Conservation (phyloP, 2,888 invertebrate genomes). For the Strigamia crassipes region DNA sequence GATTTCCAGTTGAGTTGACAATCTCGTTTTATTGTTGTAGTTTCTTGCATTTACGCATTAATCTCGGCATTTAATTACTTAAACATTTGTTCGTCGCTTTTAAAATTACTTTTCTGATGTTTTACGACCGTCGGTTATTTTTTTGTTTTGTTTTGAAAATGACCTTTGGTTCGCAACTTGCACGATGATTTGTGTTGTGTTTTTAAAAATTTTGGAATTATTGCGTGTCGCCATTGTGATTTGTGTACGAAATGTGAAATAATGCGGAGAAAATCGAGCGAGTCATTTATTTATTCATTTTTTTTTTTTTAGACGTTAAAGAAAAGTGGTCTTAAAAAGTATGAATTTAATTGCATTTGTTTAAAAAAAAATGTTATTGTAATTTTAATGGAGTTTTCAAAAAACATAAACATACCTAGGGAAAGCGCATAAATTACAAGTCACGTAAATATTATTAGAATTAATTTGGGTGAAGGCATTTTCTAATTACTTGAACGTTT, state of each 20-base stretch:
- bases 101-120: background rate
- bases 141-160: background rate
- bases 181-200: too few relatives aligned
- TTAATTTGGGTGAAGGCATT: background rate
- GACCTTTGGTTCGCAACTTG: background rate
- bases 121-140: background rate
- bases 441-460: background rate
- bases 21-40: background rate
- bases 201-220: too few relatives aligned
- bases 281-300: too few relatives aligned
- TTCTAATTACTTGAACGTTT: constrained; percentile 10
- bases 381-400: background rate
- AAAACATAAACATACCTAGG: background rate
- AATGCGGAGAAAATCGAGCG: too few relatives aligned
- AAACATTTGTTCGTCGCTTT: background rate
- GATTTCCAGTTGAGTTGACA: too few relatives aligned
- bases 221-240: too few relatives aligned
- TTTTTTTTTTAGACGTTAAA: too few relatives aligned
- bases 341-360: too few relatives aligned
- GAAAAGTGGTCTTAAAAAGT: too few relatives aligned
- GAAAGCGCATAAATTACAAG: background rate
- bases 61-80: background rate
- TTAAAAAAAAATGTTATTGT: background rate
- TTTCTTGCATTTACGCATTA: background rate
- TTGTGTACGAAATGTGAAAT: too few relatives aligned